phyloP scores from a whole-genome alignment of 2,888 invertebrate species.

The Flabesymbios commensalis region DNA sequence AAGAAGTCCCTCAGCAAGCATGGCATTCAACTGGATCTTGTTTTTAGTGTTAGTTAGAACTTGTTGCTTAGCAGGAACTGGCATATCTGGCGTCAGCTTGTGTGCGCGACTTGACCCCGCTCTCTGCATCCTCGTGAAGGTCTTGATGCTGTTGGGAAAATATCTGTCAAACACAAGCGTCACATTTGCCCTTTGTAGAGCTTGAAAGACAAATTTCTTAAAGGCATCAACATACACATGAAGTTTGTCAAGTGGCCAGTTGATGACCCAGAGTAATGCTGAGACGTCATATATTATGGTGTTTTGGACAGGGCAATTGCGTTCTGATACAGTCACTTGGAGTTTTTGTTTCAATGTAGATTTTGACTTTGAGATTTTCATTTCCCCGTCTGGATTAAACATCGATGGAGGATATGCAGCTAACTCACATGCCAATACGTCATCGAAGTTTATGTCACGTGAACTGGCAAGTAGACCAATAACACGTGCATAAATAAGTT shows the following conservation, averaged over 20 bases:
- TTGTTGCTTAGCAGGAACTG: background rate
- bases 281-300: conserved; percentile 11
- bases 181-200: conserved; percentile 6
- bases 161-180: conserved; percentile 13
- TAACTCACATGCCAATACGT: conserved; percentile 17
- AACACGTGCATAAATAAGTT: conserved; percentile 13
- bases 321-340: conserved; percentile 9
- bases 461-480: conserved; percentile 13
- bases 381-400: conserved; percentile 17
- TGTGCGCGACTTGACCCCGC: conserved; percentile 3
- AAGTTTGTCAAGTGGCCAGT: conserved; percentile 7
- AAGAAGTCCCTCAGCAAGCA: conserved; percentile 7
- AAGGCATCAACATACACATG: conserved; percentile 12
- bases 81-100: conserved; percentile 9
- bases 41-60: conserved; percentile 11
- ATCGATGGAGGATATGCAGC: conserved; percentile 22
- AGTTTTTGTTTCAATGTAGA: conserved; percentile 7
- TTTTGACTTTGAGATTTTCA: conserved; percentile 9
- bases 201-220: conserved; percentile 4
- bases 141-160: background rate
- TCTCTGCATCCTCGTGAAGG: conserved; percentile 5
- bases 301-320: conserved; percentile 7
- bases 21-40: conserved; percentile 9
- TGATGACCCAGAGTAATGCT: conserved; percentile 12
- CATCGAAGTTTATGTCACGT: conserved; percentile 13